A percentile compares a stretch with the other conserved stretches of the same genome.
Evolutionary conservation across 2,888 invertebrate species (phyloP).

Genomic region (Melolontha melolontha): DNA sequence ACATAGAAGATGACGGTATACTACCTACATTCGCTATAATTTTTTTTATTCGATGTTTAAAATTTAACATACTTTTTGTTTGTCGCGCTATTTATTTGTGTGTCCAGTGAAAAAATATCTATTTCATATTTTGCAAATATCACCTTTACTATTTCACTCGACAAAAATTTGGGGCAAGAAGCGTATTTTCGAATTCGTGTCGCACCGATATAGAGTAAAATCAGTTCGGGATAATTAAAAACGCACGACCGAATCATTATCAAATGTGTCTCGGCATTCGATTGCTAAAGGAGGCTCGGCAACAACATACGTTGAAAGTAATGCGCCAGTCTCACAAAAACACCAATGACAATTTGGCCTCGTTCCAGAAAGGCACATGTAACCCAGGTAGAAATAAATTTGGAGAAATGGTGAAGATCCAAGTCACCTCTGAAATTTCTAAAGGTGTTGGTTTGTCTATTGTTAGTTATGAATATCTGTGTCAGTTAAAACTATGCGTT

Average conservation of each 20-base stretch:
- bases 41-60: too few species aligned
- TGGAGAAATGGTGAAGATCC: not conserved
- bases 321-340: not conserved
- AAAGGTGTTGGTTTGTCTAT: not conserved
- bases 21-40: too few species aligned
- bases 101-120: too few species aligned
- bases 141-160: conserved; percentile 11
- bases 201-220: conserved; percentile 15
- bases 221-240: conserved; percentile 26
- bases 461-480: too few species aligned
- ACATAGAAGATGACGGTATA: too few species aligned
- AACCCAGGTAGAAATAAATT: conserved; percentile 23
- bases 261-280: conserved; percentile 16
- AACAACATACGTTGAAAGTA: conserved; percentile 16
- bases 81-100: too few species aligned
- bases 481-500: too few species aligned
- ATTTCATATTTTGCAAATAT: not conserved
- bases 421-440: not conserved
- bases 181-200: conserved; percentile 29
- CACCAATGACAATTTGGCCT: conserved; percentile 12
- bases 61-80: too few species aligned
- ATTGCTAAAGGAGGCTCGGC: conserved; percentile 3
- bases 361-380: conserved; percentile 18
- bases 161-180: conserved; percentile 25
- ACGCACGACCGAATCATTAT: conserved; percentile 10